Evolutionary conservation across 2,888 invertebrate species (phyloP), one percentile per base, ranked within the genome.

Genomic region (Hirtodrosophila cameraria): DNA sequence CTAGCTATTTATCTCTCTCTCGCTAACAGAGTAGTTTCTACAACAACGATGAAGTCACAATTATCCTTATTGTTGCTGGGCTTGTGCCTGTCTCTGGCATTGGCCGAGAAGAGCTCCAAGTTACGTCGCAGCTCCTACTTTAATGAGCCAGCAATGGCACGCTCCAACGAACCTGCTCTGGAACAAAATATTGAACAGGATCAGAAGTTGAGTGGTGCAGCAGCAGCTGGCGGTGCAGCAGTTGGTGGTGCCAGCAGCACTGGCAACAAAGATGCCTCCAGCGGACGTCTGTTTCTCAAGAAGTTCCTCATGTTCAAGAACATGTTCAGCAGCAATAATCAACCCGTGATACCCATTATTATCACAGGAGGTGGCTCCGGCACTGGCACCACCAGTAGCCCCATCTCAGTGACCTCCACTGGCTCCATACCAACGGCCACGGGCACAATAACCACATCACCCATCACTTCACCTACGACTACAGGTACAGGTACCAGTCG

Each of bases 221-320:
- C 11, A 4, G 42, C 46, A 3, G 27, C 33, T 13, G 62, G 11
- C 13, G 60, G 11, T 23, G 41, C 38, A 1, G 59, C 4, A 1
- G 61, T 9, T n/a, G 54, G n/a, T 12, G 43, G 3, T 6, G 38
- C 33, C 2, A 31, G 49, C n/a, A 0, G 49, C 0, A 30, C 42
- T 1, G 62, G 71, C 15, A 77, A 64, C 33, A 68, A 76, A n/a
- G 86, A 87, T 11, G 66, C 85, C 1, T 87, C 89, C 13, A 89
- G 79, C 13, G 89, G 89, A 0, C 86, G 90, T 2, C 61, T 90
- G 16, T 90, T 90, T 54, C 60, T 88, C 2, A 88, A 82, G 54
- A 90, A 88, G 39, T 88, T 90, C 54, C 69, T 89, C 12, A 72
- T 79, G n/a, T 88, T 88, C 57, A 86, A 85, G 42, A 88, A 88